Percentiles rank a stretch among this genome's conserved stretches.
Evolutionary conservation across 2,113 vertebrate species (phyloP).

Genomic region (Sigmodon hispidus): DNA sequence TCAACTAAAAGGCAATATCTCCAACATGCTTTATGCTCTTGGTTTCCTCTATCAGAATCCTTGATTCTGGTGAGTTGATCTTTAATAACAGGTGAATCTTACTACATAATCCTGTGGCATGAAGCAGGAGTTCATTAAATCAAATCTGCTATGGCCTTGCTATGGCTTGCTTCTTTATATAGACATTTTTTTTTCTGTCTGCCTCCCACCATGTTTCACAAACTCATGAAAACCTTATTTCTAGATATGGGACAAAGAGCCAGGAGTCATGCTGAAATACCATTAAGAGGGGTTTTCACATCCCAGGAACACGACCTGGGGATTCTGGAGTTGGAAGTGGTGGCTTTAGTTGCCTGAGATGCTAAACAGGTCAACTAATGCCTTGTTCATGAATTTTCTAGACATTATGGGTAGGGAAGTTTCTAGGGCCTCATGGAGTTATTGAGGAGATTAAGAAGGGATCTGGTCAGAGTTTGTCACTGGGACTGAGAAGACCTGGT

Average conservation of each 20-base stretch:
- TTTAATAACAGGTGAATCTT: too few species aligned
- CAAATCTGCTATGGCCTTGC: background rate
- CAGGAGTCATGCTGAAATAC: background rate
- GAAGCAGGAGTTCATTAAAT: too few species aligned
- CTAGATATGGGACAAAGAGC: background rate
- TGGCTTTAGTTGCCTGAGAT: background rate
- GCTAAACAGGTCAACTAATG: background rate
- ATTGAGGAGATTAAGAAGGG: accelerated
- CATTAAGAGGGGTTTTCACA: background rate
- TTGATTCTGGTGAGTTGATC: too few species aligned
- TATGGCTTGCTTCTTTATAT: too few species aligned
- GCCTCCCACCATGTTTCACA: background rate
- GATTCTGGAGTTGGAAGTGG: too few species aligned
- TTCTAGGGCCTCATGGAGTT: background rate
- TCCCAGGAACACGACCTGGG: background rate
- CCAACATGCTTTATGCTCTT: too few species aligned
- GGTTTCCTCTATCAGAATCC: too few species aligned
- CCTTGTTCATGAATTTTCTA: background rate
- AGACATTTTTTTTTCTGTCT: too few species aligned
- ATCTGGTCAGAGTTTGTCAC: background rate
- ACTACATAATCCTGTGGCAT: too few species aligned
- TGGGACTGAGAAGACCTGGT: background rate
- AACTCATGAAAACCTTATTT: background rate
- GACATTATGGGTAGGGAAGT: background rate
- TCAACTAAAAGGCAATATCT: too few species aligned